Evolutionary conservation across 1,140 invertebrate species (phyloP), one percentile per base, ranked within the genome.

Genomic region (Drosophila nebulosa): DNA sequence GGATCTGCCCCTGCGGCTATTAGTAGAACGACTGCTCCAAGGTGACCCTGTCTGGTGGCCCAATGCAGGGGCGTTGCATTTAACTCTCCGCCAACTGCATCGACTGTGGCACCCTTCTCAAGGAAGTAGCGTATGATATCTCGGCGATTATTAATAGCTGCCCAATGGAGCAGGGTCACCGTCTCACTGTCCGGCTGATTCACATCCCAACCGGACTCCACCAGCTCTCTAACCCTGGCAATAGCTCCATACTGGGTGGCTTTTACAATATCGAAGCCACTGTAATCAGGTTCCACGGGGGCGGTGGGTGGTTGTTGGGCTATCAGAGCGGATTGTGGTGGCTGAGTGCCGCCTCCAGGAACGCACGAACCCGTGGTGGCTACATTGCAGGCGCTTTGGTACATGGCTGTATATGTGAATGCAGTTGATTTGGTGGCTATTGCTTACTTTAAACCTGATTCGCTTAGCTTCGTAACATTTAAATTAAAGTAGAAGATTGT

Each of bases 101-200:
- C 98, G 1, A 99, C 95, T 56, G 95, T 93, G 5, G 97, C 98
- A 50, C 97, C 97, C 91, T 97, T 97, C 30, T 94, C 94, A 62
- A 98, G 94, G 70, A 96, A 95, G 92, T 97, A 98, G 72, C 95
- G 95, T 46, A 99, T 97, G 85, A 99, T 97, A 80, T 99, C 97
- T 56, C 95, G 94, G 18, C 97, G 93, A 93, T 99, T 99, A 92
- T 99, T 99, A 78, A 99, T 99, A 14, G 99, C 96, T 16, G 98
- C 98, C 99, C 99, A 99, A 91, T 99, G 99, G 1, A 99, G 93
- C n/a, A 99, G 92, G 2, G 98, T 98, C 10, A 98, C 97, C n/a
- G 96, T 97, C 91, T 98, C 97, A 72, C 93, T 93, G 90, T 98
- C 97, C 46, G 96, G 94, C 84, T 97, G 94, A 92, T 98, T 98